Base-by-base conservation (phyloP, 2,797 vertebrate species). In the Peromyscus nudipes region DNA sequence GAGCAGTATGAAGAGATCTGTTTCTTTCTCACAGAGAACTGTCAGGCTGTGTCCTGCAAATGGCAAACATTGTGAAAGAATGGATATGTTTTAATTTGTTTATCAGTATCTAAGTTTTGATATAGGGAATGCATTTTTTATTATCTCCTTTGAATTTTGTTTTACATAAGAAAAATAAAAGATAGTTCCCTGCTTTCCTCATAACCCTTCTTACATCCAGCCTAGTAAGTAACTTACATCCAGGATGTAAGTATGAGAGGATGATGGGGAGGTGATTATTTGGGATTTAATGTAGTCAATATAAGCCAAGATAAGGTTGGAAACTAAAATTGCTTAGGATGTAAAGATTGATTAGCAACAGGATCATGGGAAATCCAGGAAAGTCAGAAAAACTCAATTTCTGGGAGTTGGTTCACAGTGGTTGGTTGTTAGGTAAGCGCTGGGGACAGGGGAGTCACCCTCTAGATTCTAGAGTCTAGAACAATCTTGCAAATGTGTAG, bases 31-130 rank as follows among this genome's bases (percentile, higher is more conserved):
- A 90, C 95, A 96, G 3, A 0, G 84, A 96, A 86, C 96, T 97
- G 97, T 97, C 97, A 98, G 94, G 80, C 87, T 91, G 82, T 87
- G 71, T 81, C 94, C 79, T 17, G 96, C 77, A 49, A 84, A 95
- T 1, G 94, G 71, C 2, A 49, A 82, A 81, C 0, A 0, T 40
- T 92, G 91, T 60, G 75, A 94, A 97, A 67, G 46, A 96, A 95
- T 67, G 76, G 94, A 75, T 0, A 2, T 1, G 0, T 77, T 65
- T 94, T 64, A 96, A 92, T 76, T 91, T 43, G 64, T 84, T 96
- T 94, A 76, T 91, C 43, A 9, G 57, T 80, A 84, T 16, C 93
- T 85, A 75, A n/a, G 81, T 94, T 87, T 46, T 90, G 67, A 91
- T 96, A 77, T 5, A 65, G 21, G 16, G 86, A 75, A 87, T 64